Evolutionary conservation across 2,797 vertebrate genomes (phyloP), one percentile per base, ranked within the genome.

Genomic region (Phrynocephalus guinanensis): DNA sequence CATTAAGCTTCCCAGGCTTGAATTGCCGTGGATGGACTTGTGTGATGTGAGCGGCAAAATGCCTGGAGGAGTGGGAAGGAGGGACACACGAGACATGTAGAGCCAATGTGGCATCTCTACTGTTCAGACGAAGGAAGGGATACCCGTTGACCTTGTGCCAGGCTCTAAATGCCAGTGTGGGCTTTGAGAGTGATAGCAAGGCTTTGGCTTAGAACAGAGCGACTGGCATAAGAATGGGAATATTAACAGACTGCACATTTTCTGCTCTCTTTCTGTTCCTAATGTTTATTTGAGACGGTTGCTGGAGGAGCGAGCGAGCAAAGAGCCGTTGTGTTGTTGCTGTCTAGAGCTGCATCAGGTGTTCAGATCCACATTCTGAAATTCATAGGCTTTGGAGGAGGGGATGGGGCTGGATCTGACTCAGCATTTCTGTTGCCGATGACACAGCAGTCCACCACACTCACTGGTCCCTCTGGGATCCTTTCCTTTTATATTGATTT

Each of bases 21-120:
- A 93, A 86, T 91, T n/a, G 86, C 91, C 91, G 91, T 80, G 89
- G 91, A 86, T 91, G 91, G 70, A 13, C 82, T 87, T 84, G 0
- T 0, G 84, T 70, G 82, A 28, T 30, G 73, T 30, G 80, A 75
- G 77, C 0, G 0, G 76, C 84, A 86, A 89, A 92, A 88, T 82
- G 86, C 79, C 88, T 88, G 87, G 30, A 26, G 71, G 83, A 50
- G 70, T 70, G 0, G 81, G 79, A 85, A 1, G 28, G 83, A 79
- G 82, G 79, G 81, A 90, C 28, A 83, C 79, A 70, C 44, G 67
- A 83, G 76, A 52, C 77, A 38, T 0, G 63, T 63, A 0, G 0
- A 9, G 1, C 56, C n/a, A 60, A 33, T 3, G 11, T 24, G 24
- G 24, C 16, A 30, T 18, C 1, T 48, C 13, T 52, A 13, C 6